These are phyloP conservation scores for Hippopotamyrus pictus DNA, from an alignment of 2,797 vertebrate species.

Conservation along the genomic window DNA sequence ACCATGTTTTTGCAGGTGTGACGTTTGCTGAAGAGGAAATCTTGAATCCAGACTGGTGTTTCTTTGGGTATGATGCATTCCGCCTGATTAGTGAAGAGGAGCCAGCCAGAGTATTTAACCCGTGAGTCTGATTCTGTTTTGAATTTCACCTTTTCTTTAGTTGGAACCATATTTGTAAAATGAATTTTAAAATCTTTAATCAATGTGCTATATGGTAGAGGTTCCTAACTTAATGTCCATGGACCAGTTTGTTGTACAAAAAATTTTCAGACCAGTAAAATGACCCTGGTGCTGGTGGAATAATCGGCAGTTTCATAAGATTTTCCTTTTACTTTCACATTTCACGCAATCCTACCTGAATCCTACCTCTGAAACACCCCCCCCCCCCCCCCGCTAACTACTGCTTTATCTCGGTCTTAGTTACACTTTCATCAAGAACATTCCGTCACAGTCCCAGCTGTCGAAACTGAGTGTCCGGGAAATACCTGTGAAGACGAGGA, in stretches of 20 bases:
- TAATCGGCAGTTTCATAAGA: too few relatives aligned
- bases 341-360: neutral
- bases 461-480: slow-evolving; percentile 47
- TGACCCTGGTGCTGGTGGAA: neutral
- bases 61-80: slow-evolving; percentile 59
- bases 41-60: slow-evolving; percentile 61
- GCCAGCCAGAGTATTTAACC: slow-evolving; percentile 58
- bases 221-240: neutral
- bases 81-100: slow-evolving; percentile 56
- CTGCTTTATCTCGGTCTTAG: slow-evolving; percentile 35
- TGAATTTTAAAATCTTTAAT: neutral
- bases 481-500: slow-evolving; percentile 62
- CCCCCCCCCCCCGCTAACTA: neutral
- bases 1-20: slow-evolving; percentile 43
- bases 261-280: neutral
- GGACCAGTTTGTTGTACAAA: neutral
- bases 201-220: neutral
- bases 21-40: slow-evolving; percentile 37
- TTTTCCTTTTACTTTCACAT: neutral
- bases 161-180: neutral
- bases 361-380: neutral
- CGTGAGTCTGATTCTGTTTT: slow-evolving; percentile 53
- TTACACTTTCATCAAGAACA: slow-evolving; percentile 60
- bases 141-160: neutral
- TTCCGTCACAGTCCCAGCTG: slow-evolving; percentile 45